phyloP scores from a whole-genome alignment of 2,888 invertebrate species.

The Coelopa pilipes region DNA sequence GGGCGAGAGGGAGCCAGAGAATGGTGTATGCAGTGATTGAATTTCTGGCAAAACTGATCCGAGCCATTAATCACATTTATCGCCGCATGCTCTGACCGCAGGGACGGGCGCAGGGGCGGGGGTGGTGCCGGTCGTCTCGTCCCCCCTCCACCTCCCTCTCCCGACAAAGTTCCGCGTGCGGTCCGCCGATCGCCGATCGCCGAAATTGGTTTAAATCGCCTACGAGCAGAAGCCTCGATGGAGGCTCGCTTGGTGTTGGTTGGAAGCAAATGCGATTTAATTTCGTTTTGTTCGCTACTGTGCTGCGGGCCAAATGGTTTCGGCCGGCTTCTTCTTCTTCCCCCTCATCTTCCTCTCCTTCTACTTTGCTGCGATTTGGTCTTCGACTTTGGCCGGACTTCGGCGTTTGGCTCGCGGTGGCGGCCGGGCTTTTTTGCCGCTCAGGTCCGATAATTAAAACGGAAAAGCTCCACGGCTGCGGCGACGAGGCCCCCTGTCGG shows the following conservation, averaged over 20 bases:
- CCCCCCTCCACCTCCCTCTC: no score
- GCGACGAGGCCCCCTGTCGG: no score
- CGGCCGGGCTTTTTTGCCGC: no score
- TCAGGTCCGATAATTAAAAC: no score
- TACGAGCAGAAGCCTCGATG: not conserved
- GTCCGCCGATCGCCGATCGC: not conserved
- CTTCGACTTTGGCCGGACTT: no score
- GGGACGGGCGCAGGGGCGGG: not conserved
- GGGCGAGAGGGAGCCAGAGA: not conserved
- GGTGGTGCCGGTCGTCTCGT: no score
- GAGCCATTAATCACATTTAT: conserved; percentile 64
- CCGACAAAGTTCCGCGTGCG: conserved; percentile 1
- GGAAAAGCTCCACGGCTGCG: no score
- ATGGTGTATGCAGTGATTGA: not conserved
- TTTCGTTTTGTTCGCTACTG: conserved; percentile 19
- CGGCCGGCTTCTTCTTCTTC: not conserved
- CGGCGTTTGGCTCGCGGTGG: no score
- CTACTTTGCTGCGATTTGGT: no score
- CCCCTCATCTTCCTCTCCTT: no score
- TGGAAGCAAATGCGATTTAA: conserved; percentile 15
- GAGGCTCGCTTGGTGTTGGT: not conserved
- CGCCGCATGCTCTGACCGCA: conserved; percentile 54
- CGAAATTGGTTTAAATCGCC: conserved; percentile 10
- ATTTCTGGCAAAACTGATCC: conserved; percentile 47
- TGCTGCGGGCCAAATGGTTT: conserved; percentile 11